Evolutionary conservation across 2,888 invertebrate genomes (phyloP).

Genomic region (Synergus laeviventris): DNA sequence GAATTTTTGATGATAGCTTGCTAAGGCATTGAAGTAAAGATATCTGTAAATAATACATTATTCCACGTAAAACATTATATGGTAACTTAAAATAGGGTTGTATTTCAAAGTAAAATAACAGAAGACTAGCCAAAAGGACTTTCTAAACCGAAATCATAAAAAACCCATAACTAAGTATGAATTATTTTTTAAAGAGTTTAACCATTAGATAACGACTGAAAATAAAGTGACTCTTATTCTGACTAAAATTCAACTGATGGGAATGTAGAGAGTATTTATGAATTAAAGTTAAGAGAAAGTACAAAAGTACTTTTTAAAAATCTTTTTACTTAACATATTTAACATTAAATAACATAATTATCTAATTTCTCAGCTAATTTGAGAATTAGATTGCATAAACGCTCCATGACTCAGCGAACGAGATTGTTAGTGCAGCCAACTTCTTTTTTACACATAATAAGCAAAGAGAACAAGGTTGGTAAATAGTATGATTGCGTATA

Average conservation of each 20-base stretch:
- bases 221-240: no score
- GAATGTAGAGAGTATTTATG: no score
- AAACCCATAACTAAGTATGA: no score
- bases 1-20: slow-evolving; percentile 72
- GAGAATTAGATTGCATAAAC: background rate
- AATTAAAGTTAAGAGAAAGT: background rate
- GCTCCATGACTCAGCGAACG: background rate
- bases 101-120: background rate
- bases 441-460: background rate
- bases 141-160: no score
- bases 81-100: background rate
- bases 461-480: background rate
- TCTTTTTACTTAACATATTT: background rate
- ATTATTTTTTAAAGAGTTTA: no score
- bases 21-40: slow-evolving; percentile 74
- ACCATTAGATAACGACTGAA: no score
- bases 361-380: background rate
- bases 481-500: background rate
- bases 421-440: background rate
- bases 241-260: no score
- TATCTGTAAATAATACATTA: slow-evolving; percentile 66
- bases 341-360: background rate
- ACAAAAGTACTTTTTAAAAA: background rate
- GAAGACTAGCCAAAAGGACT: no score
- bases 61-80: background rate